phyloP scores from a whole-genome alignment of 92 coral and sea anemone genomes.

The Phymanthus crucifer region DNA sequence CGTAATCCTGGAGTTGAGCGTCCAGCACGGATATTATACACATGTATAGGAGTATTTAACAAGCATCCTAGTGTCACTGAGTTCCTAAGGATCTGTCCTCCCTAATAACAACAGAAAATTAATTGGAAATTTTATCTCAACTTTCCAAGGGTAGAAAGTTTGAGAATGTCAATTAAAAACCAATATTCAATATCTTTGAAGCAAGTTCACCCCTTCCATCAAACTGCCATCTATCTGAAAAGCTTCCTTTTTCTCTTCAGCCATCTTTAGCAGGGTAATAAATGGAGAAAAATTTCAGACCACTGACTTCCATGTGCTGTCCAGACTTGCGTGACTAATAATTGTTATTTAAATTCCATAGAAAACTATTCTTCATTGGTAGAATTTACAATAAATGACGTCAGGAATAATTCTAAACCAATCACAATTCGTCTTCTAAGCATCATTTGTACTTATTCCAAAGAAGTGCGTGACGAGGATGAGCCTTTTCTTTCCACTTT shows the following conservation, averaged over 20 bases:
- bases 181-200: neutral
- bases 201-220: conserved; percentile 78
- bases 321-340: conserved; percentile 5
- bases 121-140: too few species aligned
- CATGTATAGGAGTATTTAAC: conserved; percentile 61
- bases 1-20: conserved; percentile 76
- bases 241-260: conserved; percentile 45
- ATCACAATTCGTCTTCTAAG: neutral
- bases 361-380: neutral
- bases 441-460: neutral
- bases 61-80: conserved; percentile 77
- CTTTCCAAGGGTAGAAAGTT: neutral
- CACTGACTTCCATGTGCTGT: neutral
- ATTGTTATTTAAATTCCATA: neutral
- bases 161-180: neutral
- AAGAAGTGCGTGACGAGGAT: neutral
- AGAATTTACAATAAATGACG: neutral
- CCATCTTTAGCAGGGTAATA: conserved; percentile 18
- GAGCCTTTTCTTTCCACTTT: neutral
- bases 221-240: conserved; percentile 76
- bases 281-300: neutral
- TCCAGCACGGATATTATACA: conserved; percentile 80
- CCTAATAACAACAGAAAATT: conserved; percentile 24
- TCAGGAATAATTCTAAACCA: neutral
- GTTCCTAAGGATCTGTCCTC: conserved; percentile 76